Percentiles rank a stretch among this genome's conserved stretches.
Evolutionary conservation across 1,140 invertebrate genomes (phyloP).

Genomic region (Bemisia tabaci): DNA sequence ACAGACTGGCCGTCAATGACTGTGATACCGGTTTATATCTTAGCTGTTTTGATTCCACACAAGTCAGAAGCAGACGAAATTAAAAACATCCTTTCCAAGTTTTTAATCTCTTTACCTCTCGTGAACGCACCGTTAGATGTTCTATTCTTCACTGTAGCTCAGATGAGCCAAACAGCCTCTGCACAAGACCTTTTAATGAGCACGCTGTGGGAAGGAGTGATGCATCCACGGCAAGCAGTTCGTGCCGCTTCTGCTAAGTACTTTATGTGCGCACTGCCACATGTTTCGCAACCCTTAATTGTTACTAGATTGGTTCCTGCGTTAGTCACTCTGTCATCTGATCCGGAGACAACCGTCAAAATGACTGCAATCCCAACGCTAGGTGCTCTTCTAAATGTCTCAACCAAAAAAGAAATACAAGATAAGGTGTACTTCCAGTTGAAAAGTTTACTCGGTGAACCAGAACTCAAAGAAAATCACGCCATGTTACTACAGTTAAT

Average conservation of each 20-base stretch:
- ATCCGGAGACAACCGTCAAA: constrained; percentile 49
- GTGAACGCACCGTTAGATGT: constrained; percentile 38
- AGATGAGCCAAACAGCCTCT: constrained; percentile 27
- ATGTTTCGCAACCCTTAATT: constrained; percentile 41
- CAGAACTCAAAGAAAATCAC: constrained; percentile 32
- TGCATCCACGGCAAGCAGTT: constrained; percentile 45
- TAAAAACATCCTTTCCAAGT: constrained; percentile 35
- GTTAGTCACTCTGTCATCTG: constrained; percentile 52
- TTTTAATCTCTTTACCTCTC: constrained; percentile 37
- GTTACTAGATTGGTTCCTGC: constrained; percentile 47
- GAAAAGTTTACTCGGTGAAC: constrained; percentile 46
- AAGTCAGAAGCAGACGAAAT: constrained; percentile 32
- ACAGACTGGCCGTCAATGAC: constrained; percentile 34
- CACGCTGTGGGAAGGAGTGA: constrained; percentile 55
- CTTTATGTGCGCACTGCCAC: constrained; percentile 42
- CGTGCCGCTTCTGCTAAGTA: constrained; percentile 42
- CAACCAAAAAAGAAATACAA: constrained; percentile 35
- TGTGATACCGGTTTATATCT: constrained; percentile 40
- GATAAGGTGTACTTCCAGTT: constrained; percentile 57
- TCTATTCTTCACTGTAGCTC: constrained; percentile 32
- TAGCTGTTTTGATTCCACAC: constrained; percentile 33
- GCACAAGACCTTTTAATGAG: constrained; percentile 30
- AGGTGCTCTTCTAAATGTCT: constrained; percentile 46
- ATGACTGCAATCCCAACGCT: constrained; percentile 47
- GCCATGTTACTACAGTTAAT: constrained; percentile 35